These are phyloP conservation scores for Dicerorhinus sumatrensis DNA, from an alignment of 2,113 vertebrate species.

Conservation along the genomic window DNA sequence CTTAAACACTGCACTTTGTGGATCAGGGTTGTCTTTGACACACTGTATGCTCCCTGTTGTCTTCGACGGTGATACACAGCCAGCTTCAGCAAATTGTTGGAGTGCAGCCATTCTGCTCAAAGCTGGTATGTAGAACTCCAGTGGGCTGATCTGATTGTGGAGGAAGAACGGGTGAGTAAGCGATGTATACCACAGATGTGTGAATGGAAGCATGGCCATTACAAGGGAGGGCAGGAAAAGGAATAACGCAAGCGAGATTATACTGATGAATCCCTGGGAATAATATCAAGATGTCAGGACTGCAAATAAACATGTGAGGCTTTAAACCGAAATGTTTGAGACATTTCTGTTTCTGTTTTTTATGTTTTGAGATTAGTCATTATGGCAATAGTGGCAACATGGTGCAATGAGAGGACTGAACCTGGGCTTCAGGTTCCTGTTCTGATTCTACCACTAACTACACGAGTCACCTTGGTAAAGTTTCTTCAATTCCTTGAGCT, in stretches of 20 bases:
- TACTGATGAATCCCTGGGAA: neutral
- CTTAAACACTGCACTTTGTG: neutral
- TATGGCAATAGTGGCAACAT: neutral
- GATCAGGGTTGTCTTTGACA: neutral
- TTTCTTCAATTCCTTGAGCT: neutral
- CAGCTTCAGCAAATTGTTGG: neutral
- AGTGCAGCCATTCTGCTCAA: neutral
- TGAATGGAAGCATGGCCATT: neutral
- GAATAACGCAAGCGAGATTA: neutral
- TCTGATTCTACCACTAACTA: neutral
- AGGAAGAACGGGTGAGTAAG: rapidly evolving
- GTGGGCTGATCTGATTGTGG: neutral
- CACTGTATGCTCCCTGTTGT: rapidly evolving
- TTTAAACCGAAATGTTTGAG: neutral
- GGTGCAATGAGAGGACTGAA: neutral
- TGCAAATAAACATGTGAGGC: neutral
- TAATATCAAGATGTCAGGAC: neutral
- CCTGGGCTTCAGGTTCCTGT: neutral
- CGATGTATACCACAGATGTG: rapidly evolving
- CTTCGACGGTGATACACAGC: neutral
- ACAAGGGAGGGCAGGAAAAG: neutral
- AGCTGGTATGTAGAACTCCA: neutral
- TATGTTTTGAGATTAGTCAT: neutral
- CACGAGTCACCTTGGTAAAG: neutral
- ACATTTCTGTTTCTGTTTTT: neutral